Evolutionary conservation across 2,797 vertebrate genomes (phyloP).

Genomic region (Clarias pachynema): DNA sequence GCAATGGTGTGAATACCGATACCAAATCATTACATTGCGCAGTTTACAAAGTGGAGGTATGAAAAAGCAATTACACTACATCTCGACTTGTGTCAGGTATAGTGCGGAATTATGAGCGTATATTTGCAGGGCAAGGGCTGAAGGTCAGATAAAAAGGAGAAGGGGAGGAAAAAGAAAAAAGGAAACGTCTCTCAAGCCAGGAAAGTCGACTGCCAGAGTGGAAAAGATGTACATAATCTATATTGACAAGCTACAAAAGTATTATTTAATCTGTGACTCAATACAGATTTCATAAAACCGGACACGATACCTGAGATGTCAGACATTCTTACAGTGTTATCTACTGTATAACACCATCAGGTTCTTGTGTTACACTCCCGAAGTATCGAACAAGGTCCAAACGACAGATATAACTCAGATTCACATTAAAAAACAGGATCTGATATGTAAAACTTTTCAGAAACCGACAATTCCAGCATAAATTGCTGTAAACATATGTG

Average conservation of each 20-base stretch:
- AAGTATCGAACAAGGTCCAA: background rate
- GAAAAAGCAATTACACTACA: constrained; percentile 75
- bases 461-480: background rate
- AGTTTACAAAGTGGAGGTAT: constrained; percentile 75
- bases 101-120: constrained; percentile 63
- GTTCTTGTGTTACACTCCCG: constrained; percentile 2
- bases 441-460: background rate
- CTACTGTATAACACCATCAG: background rate
- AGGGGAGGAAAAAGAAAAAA: constrained; percentile 49
- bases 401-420: background rate
- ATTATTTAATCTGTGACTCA: constrained; percentile 31
- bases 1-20: constrained; percentile 71
- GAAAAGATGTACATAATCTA: constrained; percentile 17
- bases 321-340: constrained; percentile 12
- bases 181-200: constrained; percentile 19
- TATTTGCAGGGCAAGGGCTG: constrained; percentile 72
- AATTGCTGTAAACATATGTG: background rate
- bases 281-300: constrained; percentile 24
- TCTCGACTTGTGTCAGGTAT: constrained; percentile 72
- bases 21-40: constrained; percentile 76
- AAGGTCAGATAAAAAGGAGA: constrained; percentile 73
- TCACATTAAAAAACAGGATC: background rate
- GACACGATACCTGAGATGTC: constrained; percentile 22
- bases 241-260: constrained; percentile 15
- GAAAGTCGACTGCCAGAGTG: background rate